Evolutionary conservation across 2,113 vertebrate genomes (phyloP), one percentile per base, ranked within the genome.

Genomic region (Neodontobutis hainanensis): DNA sequence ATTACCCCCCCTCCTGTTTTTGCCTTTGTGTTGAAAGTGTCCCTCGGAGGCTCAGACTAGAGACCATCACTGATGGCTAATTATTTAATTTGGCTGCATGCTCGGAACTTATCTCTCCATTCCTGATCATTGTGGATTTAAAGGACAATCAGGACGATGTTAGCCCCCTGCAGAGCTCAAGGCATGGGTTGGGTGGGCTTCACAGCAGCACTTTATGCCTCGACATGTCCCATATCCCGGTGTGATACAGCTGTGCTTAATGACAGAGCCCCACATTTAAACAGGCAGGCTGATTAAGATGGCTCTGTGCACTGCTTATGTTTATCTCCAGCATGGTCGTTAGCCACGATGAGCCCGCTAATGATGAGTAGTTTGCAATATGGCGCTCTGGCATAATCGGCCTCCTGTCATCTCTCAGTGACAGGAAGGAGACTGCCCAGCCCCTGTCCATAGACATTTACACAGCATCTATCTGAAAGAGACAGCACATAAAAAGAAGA

Each of bases 341-440:
- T 90, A 91, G 82, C 80, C 27, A n/a, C 73, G 79, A 89, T 80
- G 80, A 70, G 82, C 76, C 71, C 7, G 8, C 73, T 89, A 90
- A 89, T 83, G 85, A 90, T 81, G 83, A 87, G 88, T 85, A 87
- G 83, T 91, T 91, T 90, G 85, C 90, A 91, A 91, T 91, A 91
- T 91, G 90, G 87, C 59, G 36, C 70, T 66, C 49, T 16, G 32
- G 70, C 69, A 70, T 87, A 82, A 89, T 89, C 65, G 73, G 77
- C 77, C 80, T 84, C 78, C 77, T 74, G 84, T 88, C 85, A 76
- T 80, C 68, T 4, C 75, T 55, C 46, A 14, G 75, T 88, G 85
- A 85, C 75, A 69, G 76, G 72, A 77, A 74, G 68, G 69, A 70
- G 49, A 35, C 32, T 45, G 48, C 53, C 70, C 44, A 57, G 16